Conservation (phyloP, 2,113 vertebrate genomes). For the Albula goreensis region DNA sequence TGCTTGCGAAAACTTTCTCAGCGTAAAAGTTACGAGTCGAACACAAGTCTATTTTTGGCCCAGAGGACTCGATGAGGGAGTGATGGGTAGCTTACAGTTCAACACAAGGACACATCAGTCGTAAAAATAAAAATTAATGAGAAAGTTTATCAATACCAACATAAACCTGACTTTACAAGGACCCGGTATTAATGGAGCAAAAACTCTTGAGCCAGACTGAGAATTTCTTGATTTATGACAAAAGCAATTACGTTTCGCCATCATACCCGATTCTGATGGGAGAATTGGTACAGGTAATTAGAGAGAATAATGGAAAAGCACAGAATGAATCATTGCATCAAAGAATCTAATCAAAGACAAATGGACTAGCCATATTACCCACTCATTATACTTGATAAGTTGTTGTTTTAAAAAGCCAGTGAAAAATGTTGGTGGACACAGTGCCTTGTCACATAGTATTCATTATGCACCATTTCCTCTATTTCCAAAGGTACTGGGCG, state of each 20-base stretch:
- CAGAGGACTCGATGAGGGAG: background rate
- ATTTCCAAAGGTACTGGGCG: conserved; percentile 42
- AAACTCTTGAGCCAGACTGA: conserved; percentile 43
- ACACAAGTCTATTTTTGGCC: background rate
- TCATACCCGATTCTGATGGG: conserved; percentile 55
- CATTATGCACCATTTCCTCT: conserved; percentile 51
- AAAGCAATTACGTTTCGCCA: conserved; percentile 66
- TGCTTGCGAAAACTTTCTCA: background rate
- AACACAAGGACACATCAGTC: conserved; percentile 32
- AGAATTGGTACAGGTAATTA: conserved; percentile 68
- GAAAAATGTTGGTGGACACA: conserved; percentile 43
- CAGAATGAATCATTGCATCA: conserved; percentile 63
- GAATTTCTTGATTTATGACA: conserved; percentile 66
- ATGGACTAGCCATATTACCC: conserved; percentile 63
- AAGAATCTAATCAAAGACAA: conserved; percentile 69
- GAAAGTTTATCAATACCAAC: conserved; percentile 45
- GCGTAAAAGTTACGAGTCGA: background rate
- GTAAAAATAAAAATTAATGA: conserved; percentile 50
- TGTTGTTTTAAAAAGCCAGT: conserved; percentile 62
- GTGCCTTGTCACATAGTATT: conserved; percentile 51
- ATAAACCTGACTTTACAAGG: conserved; percentile 42
- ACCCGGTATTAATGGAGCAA: conserved; percentile 55
- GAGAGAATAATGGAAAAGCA: conserved; percentile 69
- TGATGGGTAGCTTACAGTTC: background rate
- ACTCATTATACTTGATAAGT: conserved; percentile 58